Conservation (phyloP, 2,113 vertebrate species). For the Nesogale talazaci region DNA sequence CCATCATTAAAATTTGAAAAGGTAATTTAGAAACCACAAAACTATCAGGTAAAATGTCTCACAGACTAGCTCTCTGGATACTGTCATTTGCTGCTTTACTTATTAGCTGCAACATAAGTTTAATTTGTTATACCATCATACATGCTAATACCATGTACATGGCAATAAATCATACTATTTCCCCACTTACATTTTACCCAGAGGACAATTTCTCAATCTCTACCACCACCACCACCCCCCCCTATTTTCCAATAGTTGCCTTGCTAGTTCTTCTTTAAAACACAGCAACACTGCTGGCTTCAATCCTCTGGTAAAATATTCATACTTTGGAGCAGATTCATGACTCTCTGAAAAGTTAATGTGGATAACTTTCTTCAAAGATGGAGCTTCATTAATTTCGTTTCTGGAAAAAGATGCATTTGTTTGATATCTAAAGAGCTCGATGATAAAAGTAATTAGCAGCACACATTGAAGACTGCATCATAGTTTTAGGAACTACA, state of each 20-base stretch:
- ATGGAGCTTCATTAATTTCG: constrained; percentile 14
- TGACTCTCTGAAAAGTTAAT: constrained; percentile 35
- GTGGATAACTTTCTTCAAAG: constrained; percentile 20
- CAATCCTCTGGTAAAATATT: constrained; percentile 4
- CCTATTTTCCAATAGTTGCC: constrained; percentile 24
- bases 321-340: neutral
- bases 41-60: constrained; percentile 63
- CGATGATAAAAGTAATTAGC: constrained; percentile 8
- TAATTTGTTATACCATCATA: constrained; percentile 65
- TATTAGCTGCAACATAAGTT: constrained; percentile 66
- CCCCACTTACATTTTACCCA: constrained; percentile 54
- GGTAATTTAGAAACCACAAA: constrained; percentile 65
- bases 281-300: constrained; percentile 28
- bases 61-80: constrained; percentile 51
- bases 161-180: constrained; percentile 64
- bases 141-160: constrained; percentile 51
- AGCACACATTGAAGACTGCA: constrained; percentile 31
- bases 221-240: constrained; percentile 10
- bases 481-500: constrained; percentile 28
- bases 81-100: constrained; percentile 61
- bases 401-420: constrained; percentile 52
- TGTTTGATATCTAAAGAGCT: constrained; percentile 13
- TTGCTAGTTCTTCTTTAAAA: constrained; percentile 23
- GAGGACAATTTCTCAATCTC: constrained; percentile 68
- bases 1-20: constrained; percentile 62